Conservation (phyloP, 2,113 vertebrate species). For the Passer montanus region DNA sequence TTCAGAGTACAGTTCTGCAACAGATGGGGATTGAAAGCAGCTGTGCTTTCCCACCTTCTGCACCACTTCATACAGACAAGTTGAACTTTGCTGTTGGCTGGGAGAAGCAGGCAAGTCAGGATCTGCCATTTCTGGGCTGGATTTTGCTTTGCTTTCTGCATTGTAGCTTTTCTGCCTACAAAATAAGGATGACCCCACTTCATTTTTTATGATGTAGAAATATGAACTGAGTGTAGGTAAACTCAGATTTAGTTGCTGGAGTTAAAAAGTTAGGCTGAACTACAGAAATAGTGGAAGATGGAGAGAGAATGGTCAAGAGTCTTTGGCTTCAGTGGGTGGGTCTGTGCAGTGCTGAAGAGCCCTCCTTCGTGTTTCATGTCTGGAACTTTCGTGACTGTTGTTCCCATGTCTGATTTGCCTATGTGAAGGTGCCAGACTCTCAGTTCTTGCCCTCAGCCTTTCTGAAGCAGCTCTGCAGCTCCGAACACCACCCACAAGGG, state of each 20-base stretch:
- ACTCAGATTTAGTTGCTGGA: not conserved
- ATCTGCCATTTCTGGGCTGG: not conserved
- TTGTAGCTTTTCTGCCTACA: not conserved
- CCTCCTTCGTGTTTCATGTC: fast-evolving
- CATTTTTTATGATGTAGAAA: not conserved
- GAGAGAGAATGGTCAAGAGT: not conserved
- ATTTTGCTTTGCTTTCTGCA: not conserved
- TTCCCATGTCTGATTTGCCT: not conserved
- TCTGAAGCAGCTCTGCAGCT: not conserved
- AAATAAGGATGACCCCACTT: not conserved
- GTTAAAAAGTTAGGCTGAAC: not conserved
- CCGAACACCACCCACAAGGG: not conserved
- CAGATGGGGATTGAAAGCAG: not conserved
- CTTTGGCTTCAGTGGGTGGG: not conserved
- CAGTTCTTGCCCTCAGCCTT: not conserved
- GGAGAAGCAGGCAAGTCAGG: not conserved
- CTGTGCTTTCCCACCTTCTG: not conserved
- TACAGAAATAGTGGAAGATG: not conserved
- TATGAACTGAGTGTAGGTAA: not conserved
- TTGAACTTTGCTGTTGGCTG: not conserved
- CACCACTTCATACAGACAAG: not conserved
- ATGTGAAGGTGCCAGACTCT: not conserved
- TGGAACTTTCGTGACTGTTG: not conserved
- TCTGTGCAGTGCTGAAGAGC: not conserved
- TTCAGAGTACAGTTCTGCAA: not conserved